These are phyloP conservation scores for Chironomus tentans DNA, from an alignment of 2,888 invertebrate species.

Conservation along the genomic window DNA sequence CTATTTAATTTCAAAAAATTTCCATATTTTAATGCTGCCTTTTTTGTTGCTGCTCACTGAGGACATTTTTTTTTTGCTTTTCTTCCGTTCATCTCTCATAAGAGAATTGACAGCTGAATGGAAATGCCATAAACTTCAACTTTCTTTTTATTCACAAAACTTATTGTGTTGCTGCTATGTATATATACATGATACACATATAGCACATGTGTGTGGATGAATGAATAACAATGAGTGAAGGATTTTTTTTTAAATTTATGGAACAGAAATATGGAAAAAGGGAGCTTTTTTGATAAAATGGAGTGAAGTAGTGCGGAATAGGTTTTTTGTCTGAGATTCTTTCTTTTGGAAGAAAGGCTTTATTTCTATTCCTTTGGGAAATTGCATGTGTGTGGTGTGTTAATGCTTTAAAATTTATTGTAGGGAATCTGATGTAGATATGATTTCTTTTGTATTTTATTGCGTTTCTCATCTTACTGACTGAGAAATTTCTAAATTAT, in stretches of 20 bases:
- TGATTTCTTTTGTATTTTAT: no score
- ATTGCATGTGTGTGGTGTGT: no score
- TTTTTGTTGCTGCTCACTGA: neutral
- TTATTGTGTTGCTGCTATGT: neutral
- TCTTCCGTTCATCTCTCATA: neutral
- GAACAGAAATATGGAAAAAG: neutral
- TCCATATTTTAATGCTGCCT: neutral
- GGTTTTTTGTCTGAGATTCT: neutral
- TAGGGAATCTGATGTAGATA: no score
- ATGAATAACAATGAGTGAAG: neutral
- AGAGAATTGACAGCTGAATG: conserved; percentile 8
- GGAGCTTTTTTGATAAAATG: neutral
- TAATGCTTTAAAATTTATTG: no score
- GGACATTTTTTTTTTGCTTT: neutral
- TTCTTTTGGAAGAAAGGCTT: neutral
- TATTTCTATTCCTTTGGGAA: neutral
- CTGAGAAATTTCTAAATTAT: no score
- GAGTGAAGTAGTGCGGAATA: neutral
- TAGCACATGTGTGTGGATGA: no score
- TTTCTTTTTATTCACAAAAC: neutral
- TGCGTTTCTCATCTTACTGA: no score
- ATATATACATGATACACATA: no score
- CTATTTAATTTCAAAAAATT: neutral
- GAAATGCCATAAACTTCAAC: neutral
- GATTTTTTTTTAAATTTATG: neutral